phyloP scores from a whole-genome alignment of 2,888 invertebrate species.

The Dione juno region DNA sequence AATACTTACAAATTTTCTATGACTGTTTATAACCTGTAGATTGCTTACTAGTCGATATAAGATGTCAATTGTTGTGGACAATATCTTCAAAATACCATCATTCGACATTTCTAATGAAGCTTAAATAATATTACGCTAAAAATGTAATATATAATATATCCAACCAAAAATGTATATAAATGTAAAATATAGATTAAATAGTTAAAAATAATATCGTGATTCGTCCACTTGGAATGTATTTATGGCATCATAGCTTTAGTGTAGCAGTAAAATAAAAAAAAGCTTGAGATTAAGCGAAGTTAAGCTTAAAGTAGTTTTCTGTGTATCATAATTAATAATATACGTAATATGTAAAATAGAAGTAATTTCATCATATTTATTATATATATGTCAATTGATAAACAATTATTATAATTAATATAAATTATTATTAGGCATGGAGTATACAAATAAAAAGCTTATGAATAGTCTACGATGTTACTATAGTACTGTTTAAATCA shows the following conservation, averaged over 20 bases:
- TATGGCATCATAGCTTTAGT: conserved; percentile 53
- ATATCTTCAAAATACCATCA: conserved; percentile 54
- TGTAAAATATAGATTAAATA: conserved; percentile 50
- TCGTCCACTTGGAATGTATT: conserved; percentile 72
- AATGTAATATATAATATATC: conserved; percentile 33
- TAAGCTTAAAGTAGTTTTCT: neutral
- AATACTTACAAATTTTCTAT: neutral
- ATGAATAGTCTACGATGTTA: conserved; percentile 50
- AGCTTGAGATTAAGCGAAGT: neutral
- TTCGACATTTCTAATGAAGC: conserved; percentile 36
- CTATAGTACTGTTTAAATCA: conserved; percentile 56
- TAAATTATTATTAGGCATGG: conserved; percentile 29
- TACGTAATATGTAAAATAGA: conserved; percentile 36
- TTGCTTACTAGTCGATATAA: conserved; percentile 28
- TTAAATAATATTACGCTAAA: conserved; percentile 47
- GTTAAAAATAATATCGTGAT: conserved; percentile 63
- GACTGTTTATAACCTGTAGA: conserved; percentile 12
- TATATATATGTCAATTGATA: conserved; percentile 41
- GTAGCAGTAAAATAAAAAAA: conserved; percentile 25
- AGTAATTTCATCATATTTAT: conserved; percentile 35
- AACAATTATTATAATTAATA: conserved; percentile 24
- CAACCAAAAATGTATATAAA: conserved; percentile 43
- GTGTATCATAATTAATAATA: conserved; percentile 30
- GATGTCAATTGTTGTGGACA: conserved; percentile 77
- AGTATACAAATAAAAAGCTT: conserved; percentile 53